Percentiles rank a stretch among this genome's conserved stretches.
Evolutionary conservation across 2,888 invertebrate genomes (phyloP).

Genomic region (Meloe dianella): DNA sequence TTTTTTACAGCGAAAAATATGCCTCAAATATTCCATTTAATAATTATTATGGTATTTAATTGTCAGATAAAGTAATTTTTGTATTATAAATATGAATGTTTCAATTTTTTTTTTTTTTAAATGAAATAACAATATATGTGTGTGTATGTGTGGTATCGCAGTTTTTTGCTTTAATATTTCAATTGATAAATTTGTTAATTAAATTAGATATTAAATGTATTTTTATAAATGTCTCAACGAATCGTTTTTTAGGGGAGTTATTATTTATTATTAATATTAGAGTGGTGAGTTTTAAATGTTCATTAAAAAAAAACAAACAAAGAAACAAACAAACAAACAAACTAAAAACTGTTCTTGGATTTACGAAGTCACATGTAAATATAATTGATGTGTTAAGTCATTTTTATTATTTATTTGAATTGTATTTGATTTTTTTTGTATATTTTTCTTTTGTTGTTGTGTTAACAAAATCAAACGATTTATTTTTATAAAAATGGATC

Average conservation of each 20-base stretch:
- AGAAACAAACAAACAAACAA: not conserved
- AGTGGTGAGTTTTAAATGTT: slow-evolving; percentile 13
- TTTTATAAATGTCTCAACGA: slow-evolving; percentile 13
- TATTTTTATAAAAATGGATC: slow-evolving; percentile 13
- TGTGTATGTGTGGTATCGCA: not conserved
- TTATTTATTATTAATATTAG: slow-evolving; percentile 11
- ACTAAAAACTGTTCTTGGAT: slow-evolving; percentile 10
- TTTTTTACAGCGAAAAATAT: not conserved
- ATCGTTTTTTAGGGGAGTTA: not conserved
- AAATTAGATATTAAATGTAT: slow-evolving; percentile 4
- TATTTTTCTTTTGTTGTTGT: not conserved
- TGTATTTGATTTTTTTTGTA: not conserved
- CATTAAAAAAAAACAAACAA: not conserved
- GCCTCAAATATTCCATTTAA: not conserved
- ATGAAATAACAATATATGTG: not conserved
- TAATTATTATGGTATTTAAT: not conserved
- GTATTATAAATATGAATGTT: slow-evolving; percentile 1
- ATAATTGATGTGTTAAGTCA: not conserved
- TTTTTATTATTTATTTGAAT: not conserved
- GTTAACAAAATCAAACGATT: not conserved
- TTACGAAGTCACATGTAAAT: slow-evolving; percentile 5
- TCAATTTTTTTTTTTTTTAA: not conserved
- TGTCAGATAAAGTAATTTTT: slow-evolving; percentile 5
- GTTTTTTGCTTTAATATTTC: not conserved
- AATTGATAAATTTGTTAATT: slow-evolving; percentile 7